Percentiles rank a stretch among this genome's conserved stretches.
These are phyloP conservation scores for Lucilia sericata DNA, from an alignment of 1,140 invertebrate genomes.

Conservation along the genomic window DNA sequence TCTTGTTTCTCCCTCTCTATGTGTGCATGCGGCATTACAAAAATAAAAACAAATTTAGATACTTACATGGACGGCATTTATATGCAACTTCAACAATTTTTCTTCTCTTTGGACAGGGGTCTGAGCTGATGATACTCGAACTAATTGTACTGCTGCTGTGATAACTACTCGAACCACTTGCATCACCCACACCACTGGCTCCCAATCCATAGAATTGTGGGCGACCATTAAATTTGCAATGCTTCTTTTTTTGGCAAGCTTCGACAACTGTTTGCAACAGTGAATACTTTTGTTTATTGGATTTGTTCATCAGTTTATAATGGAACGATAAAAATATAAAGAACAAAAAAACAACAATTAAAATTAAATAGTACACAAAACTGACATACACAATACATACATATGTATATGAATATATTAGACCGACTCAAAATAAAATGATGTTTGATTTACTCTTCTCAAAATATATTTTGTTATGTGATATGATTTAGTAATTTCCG, in stretches of 20 bases:
- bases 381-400: too few species aligned
- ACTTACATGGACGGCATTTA: constrained; percentile 96
- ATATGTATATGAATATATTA: too few species aligned
- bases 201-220: constrained; percentile 80
- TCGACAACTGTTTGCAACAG: constrained; percentile 93
- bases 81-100: constrained; percentile 94
- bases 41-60: constrained; percentile 43
- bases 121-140: constrained; percentile 66
- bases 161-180: constrained; percentile 62
- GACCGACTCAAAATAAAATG: too few species aligned
- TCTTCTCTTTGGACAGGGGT: constrained; percentile 86
- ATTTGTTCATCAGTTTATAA: constrained; percentile 54
- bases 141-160: constrained; percentile 63
- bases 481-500: too few species aligned
- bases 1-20: neutral
- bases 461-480: too few species aligned
- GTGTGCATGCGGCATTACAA: neutral
- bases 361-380: neutral
- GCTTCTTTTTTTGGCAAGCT: constrained; percentile 89
- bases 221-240: constrained; percentile 87
- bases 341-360: constrained; percentile 32
- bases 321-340: constrained; percentile 47
- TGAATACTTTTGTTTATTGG: constrained; percentile 76
- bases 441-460: too few species aligned
- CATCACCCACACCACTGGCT: constrained; percentile 61